Base-by-base conservation (phyloP, 1,140 invertebrate genomes). In the Formica exsecta region DNA sequence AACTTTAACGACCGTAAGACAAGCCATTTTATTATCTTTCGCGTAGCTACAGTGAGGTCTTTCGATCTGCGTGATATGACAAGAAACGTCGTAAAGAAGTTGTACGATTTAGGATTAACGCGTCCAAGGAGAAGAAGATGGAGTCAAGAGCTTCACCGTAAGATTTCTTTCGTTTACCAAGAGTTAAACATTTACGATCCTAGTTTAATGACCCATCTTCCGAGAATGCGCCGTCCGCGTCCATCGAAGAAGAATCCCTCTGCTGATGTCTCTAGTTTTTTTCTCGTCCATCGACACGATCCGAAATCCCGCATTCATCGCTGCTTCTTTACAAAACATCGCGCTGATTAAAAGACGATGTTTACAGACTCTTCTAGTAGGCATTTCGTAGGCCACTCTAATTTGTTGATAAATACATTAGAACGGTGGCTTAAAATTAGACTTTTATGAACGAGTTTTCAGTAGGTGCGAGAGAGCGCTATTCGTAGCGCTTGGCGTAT, bases 401-500 rank as follows among this genome's bases (percentile, higher is more conserved):
- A 92, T 92, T 91, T 91, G 91, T 92, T 92, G 91, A 92, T 92
- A 92, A 92, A 92, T 92, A 92, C 85, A 87, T 86, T 91, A 41
- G 36, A 62, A 9, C 32, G 75, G 80, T 61, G 79, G 61, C 80
- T 91, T 92, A 92, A 92, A 92, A 92, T 91, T 92, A 92, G 91
- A 92, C 86, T 89, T 92, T 92, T 92, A 92, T 86, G 91, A 92
- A 90, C 86, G 70, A 29, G 16, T 51, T 86, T 81, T 88, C 77
- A 59, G 81, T 84, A 87, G 90, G 73, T 89, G 81, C 87, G 66
- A 91, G 87, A 81, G 77, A 84, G 44, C 70, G 66, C 84, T 65
- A 48, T 59, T 29, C 32, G 32, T 76, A 41, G 70, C 75, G 79
- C 81, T 77, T 88, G 85, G 32, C 87, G 86, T 92, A 90, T 92